Evolutionary conservation across 1,140 invertebrate species (phyloP), one percentile per base, ranked within the genome.

Genomic region (Homalodisca vitripennis): DNA sequence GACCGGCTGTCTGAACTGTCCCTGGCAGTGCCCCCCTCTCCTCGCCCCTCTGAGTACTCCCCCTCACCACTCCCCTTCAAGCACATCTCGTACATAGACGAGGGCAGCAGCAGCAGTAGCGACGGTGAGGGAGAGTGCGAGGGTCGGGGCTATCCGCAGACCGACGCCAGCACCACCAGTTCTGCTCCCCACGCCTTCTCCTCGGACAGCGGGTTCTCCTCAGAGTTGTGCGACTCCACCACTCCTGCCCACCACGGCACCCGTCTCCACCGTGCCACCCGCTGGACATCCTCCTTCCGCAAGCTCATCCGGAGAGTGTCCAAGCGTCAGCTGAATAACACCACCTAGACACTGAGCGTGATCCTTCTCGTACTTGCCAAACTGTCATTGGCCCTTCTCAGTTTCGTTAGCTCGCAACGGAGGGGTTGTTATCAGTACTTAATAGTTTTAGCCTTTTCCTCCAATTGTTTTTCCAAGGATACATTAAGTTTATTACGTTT

Each of bases 231-330:
- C 60, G 76, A 76, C 57, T 73, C 73, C 0, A 68, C 72, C 1
- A 77, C 78, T 80, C 64, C 75, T 73, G 1, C 76, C 73, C 10
- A 75, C 65, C 77, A 79, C 32, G 62, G 70, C 10, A 76, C 78
- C 41, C 75, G 74, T 14, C 73, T 76, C 6, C 76, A 82, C 34
- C 78, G 71, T 20, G 79, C 82, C 1, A 81, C 82, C 10, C 79
- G 77, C 68, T 85, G 84, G 84, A 84, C 83, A 1, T 80, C 83
- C 0, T 85, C 84, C 0, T 84, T 85, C 68, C 78, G 84, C 2
- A 82, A 81, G 70, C 75, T 85, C 1, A 80, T 85, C 2, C 79
- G 80, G 27, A 79, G 82, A 14, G 83, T 82, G 34, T 81, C 81
- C 29, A 82, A 71, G 46, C 62, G 60, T 13, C 48, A 53, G 27